These are phyloP conservation scores for Archilochus colubris DNA, from an alignment of 2,113 vertebrate genomes.

Conservation along the genomic window DNA sequence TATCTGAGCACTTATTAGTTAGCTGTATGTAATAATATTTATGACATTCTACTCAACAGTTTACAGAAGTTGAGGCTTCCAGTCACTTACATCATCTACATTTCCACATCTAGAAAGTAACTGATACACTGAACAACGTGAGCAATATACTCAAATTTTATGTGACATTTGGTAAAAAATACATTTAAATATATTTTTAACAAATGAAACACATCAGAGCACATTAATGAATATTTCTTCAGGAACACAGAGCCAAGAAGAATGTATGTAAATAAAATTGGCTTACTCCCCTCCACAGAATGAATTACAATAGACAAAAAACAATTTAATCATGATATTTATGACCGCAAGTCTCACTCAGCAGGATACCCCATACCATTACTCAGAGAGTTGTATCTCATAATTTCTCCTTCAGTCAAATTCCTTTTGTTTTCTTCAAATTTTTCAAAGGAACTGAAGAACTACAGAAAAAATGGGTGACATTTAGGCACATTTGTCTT, in stretches of 20 bases:
- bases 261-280: neutral
- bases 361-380: neutral
- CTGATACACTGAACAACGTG: neutral
- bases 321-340: neutral
- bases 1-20: neutral
- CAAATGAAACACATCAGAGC: neutral
- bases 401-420: neutral
- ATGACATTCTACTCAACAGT: neutral
- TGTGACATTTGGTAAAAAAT: conserved; percentile 6
- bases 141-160: conserved; percentile 15
- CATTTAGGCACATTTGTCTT: neutral
- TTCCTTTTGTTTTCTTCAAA: neutral
- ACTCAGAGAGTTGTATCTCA: neutral
- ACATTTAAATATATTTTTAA: neutral
- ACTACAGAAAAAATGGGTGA: neutral
- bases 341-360: neutral
- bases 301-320: neutral
- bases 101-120: neutral
- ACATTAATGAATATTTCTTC: neutral
- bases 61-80: neutral
- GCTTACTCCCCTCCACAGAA: neutral
- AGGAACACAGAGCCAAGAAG: neutral
- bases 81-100: neutral
- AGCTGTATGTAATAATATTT: neutral
- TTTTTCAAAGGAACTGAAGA: neutral